Percentiles rank a stretch among this genome's conserved stretches.
Evolutionary conservation across 2,113 vertebrate species (phyloP).

Genomic region (Austrofundulus limnaeus): DNA sequence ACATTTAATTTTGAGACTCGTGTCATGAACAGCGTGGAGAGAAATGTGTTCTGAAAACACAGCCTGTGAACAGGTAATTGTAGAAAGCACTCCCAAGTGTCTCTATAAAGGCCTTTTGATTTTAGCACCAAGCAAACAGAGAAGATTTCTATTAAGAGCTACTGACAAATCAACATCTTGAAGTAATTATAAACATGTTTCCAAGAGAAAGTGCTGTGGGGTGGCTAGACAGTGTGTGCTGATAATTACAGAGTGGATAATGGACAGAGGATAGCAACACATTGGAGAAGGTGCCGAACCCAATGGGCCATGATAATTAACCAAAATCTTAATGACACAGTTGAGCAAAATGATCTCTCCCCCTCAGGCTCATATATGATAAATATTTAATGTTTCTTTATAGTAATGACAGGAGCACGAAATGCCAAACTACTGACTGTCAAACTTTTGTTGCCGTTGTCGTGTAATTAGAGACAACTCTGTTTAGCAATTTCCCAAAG

Average conservation of each 20-base stretch:
- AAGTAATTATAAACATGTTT: conserved; percentile 66
- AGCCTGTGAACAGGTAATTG: conserved; percentile 36
- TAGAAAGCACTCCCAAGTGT: conserved; percentile 23
- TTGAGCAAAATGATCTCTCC: conserved; percentile 61
- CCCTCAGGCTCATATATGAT: conserved; percentile 57
- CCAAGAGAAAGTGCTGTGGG: conserved; percentile 46
- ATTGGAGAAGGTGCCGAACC: conserved; percentile 60
- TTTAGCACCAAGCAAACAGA: conserved; percentile 35
- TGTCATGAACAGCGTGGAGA: conserved; percentile 1
- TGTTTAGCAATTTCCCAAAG: conserved; percentile 42
- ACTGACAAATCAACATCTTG: conserved; percentile 61
- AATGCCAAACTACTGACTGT: conserved; percentile 60
- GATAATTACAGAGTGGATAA: conserved; percentile 64
- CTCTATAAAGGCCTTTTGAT: conserved; percentile 46
- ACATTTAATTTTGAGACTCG: conserved; percentile 11
- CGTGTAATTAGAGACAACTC: conserved; percentile 55
- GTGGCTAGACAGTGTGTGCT: conserved; percentile 40
- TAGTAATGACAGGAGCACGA: conserved; percentile 66
- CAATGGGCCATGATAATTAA: conserved; percentile 78
- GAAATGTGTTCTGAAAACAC: conserved; percentile 19
- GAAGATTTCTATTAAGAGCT: conserved; percentile 38
- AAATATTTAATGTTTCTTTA: conserved; percentile 79
- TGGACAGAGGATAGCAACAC: conserved; percentile 54
- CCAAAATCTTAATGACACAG: conserved; percentile 73
- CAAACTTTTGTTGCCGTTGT: conserved; percentile 58